These are phyloP conservation scores for Chloroclysta siterata DNA, from an alignment of 2,888 invertebrate species.

Conservation along the genomic window DNA sequence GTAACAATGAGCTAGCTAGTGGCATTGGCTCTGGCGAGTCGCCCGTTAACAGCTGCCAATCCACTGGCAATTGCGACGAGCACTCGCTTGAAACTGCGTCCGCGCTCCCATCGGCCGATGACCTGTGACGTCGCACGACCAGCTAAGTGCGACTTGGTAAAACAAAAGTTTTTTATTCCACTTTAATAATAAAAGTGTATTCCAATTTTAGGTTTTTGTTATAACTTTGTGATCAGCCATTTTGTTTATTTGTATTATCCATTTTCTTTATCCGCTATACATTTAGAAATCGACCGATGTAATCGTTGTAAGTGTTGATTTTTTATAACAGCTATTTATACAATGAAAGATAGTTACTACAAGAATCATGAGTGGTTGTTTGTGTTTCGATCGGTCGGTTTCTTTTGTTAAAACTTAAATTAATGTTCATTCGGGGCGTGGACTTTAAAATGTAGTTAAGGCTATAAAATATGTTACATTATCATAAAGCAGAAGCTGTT, in stretches of 20 bases:
- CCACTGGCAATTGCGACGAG: background rate
- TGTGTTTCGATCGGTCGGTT: slow-evolving; percentile 12
- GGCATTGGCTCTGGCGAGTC: too few relatives aligned
- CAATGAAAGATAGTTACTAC: background rate
- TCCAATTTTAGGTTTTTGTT: slow-evolving; percentile 29
- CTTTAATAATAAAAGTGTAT: slow-evolving; percentile 30
- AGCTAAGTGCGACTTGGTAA: background rate
- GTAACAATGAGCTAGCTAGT: background rate
- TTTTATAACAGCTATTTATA: slow-evolving; percentile 9
- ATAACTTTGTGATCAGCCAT: slow-evolving; percentile 31
- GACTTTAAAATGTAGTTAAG: slow-evolving; percentile 19
- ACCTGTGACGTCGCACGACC: background rate
- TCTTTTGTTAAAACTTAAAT: slow-evolving; percentile 38
- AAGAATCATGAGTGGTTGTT: slow-evolving; percentile 11
- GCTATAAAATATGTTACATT: slow-evolving; percentile 5
- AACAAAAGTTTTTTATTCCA: slow-evolving; percentile 24
- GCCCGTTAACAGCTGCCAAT: background rate
- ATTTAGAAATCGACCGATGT: slow-evolving; percentile 19
- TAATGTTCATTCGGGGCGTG: slow-evolving; percentile 37
- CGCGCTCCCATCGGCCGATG: background rate
- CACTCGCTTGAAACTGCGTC: background rate
- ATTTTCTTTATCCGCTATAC: slow-evolving; percentile 11
- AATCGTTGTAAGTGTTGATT: slow-evolving; percentile 19
- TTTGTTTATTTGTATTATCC: slow-evolving; percentile 24
- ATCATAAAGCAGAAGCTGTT: background rate